A percentile compares a stretch with the other conserved stretches of the same genome.
Evolutionary conservation across 2,113 vertebrate genomes (phyloP).

Genomic region (Ammodramus savannarum): DNA sequence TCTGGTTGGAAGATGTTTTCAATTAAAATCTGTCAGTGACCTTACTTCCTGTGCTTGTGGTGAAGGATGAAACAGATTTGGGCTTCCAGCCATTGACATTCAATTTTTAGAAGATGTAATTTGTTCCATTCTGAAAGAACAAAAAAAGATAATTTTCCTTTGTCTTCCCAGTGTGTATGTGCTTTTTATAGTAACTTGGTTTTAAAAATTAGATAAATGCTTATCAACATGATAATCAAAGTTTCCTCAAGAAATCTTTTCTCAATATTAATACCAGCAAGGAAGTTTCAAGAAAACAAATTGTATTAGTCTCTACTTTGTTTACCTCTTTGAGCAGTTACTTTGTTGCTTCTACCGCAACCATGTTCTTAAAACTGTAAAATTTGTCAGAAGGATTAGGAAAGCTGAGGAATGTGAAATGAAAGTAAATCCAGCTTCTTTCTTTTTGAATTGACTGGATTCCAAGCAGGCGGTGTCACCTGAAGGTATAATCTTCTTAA

Average conservation of each 20-base stretch:
- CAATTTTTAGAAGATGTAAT: conserved; percentile 42
- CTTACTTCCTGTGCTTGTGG: conserved; percentile 51
- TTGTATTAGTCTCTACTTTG: not conserved
- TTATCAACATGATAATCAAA: not conserved
- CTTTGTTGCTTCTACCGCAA: not conserved
- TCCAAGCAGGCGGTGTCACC: conserved; percentile 17
- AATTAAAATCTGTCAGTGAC: conserved; percentile 52
- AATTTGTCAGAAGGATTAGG: conserved; percentile 32
- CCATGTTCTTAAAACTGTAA: not conserved
- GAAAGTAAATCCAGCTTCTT: conserved; percentile 40
- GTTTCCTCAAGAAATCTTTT: not conserved
- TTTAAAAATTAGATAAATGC: not conserved
- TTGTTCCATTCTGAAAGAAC: conserved; percentile 21
- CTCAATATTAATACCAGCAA: not conserved
- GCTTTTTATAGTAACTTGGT: conserved; percentile 14
- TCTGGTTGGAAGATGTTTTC: conserved; percentile 44
- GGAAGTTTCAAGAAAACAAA: not conserved
- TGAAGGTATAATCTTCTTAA: conserved; percentile 42
- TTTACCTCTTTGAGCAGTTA: not conserved
- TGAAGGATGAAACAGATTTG: conserved; percentile 47
- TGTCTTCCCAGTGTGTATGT: not conserved
- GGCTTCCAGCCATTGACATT: conserved; percentile 45
- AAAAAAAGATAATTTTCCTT: not conserved
- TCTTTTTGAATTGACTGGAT: not conserved
- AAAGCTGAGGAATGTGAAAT: conserved; percentile 33